phyloP scores from a whole-genome alignment of 1,140 invertebrate genomes.

The Pseudomyrmex dendroicus region DNA sequence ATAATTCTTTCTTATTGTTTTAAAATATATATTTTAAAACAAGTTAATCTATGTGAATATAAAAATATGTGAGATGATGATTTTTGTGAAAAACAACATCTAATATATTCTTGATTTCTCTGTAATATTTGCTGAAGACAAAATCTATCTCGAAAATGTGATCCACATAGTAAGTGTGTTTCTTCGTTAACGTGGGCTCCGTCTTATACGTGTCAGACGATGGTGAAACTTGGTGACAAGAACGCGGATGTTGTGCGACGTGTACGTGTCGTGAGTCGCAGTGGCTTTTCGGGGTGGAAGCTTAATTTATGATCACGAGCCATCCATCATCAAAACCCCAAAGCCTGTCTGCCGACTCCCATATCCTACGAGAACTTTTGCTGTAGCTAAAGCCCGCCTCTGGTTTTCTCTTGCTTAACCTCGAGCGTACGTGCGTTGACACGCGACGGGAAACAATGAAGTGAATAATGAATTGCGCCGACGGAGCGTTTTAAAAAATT shows the following conservation, averaged over 20 bases:
- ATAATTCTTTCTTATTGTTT: background rate
- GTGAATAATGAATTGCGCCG: slow-evolving; percentile 43
- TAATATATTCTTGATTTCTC: background rate
- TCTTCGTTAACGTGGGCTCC: slow-evolving; percentile 22
- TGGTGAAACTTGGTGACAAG: slow-evolving; percentile 53
- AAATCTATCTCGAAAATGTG: slow-evolving; percentile 14
- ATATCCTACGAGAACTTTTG: slow-evolving; percentile 55
- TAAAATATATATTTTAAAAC: background rate
- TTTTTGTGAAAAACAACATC: background rate
- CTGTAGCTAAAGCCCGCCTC: background rate
- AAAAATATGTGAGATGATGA: background rate
- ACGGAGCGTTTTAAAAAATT: slow-evolving; percentile 38
- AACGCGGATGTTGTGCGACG: slow-evolving; percentile 44
- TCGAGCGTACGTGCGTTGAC: slow-evolving; percentile 20
- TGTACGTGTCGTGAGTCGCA: slow-evolving; percentile 49
- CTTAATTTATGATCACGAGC: slow-evolving; percentile 64
- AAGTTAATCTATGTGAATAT: too few species aligned
- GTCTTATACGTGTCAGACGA: slow-evolving; percentile 40
- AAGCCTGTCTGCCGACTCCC: slow-evolving; percentile 54
- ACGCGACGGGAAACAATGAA: slow-evolving; percentile 61
- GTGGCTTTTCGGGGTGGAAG: slow-evolving; percentile 51
- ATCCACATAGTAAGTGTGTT: slow-evolving; percentile 18
- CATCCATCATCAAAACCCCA: slow-evolving; percentile 61
- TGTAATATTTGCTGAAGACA: background rate
- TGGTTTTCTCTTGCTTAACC: slow-evolving; percentile 10